These are phyloP conservation scores for Nysson spinosus DNA, from an alignment of 2,888 invertebrate genomes.

Conservation along the genomic window DNA sequence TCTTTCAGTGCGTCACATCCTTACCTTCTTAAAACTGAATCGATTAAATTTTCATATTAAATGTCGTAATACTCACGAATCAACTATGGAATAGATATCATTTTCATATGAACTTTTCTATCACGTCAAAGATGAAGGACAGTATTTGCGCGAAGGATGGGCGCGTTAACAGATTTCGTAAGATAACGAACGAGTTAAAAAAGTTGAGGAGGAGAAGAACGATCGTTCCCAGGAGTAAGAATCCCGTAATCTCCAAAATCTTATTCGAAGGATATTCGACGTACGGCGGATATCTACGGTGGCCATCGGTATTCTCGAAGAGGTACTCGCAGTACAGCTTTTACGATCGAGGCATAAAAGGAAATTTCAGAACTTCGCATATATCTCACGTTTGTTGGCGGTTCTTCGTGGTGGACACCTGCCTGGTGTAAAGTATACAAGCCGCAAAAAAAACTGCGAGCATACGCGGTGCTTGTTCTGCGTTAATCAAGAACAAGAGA, in stretches of 20 bases:
- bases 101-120: no score
- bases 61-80: no score
- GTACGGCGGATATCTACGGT: slow-evolving; percentile 31
- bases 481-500: slow-evolving; percentile 6
- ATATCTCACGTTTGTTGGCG: slow-evolving; percentile 27
- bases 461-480: slow-evolving; percentile 11
- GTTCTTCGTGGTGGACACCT: slow-evolving; percentile 37
- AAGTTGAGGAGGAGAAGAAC: slow-evolving; percentile 6
- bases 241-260: slow-evolving; percentile 43
- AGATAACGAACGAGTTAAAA: slow-evolving; percentile 34
- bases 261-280: slow-evolving; percentile 19
- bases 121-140: neutral
- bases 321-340: slow-evolving; percentile 32
- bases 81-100: no score
- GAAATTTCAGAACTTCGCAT: slow-evolving; percentile 10
- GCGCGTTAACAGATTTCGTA: slow-evolving; percentile 7
- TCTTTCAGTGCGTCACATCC: no score
- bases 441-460: slow-evolving; percentile 4
- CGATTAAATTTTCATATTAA: no score
- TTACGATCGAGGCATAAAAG: slow-evolving; percentile 48
- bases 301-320: slow-evolving; percentile 34
- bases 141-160: neutral
- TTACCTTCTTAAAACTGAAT: no score
- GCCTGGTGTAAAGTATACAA: slow-evolving; percentile 9
- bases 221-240: slow-evolving; percentile 8